Evolutionary conservation across 2,797 vertebrate species (phyloP), one percentile per base, ranked within the genome.

Genomic region (Molossus molossus): DNA sequence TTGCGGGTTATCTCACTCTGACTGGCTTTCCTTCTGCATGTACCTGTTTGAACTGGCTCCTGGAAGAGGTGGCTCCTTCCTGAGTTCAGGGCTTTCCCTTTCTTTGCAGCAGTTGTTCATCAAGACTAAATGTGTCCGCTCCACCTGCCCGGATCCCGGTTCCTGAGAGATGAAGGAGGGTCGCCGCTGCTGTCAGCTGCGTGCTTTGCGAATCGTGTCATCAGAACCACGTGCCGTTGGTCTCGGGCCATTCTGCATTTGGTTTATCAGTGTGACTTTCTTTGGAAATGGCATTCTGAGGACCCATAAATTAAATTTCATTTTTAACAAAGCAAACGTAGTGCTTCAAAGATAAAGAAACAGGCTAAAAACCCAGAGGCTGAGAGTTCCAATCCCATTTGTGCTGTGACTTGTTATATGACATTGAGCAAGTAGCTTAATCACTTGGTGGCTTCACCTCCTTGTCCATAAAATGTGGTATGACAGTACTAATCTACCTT

Each of bases 361-460:
- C 25, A 50, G 93, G 11, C 73, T 92, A 76, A 94, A 94, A 93
- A 58, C n/a, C 33, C 57, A 93, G 60, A 90, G 37, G 53, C 45
- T 50, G 87, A 89, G 73, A 75, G 73, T 92, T 94, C 82, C 60
- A 60, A 27, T 80, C 50, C 50, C 45, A 5, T 83, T 40, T 87
- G 40, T 96, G 81, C 62, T 45, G 60, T 27, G 12, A 80, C 80
- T 89, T 97, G 88, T 90, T 94, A 79, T 27, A 25, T 55, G 88
- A 88, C 62, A 55, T n/a, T 90, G n/a, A 60, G 55, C 73, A 90
- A 92, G 53, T 55, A 92, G 60, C 15, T 62, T 84, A 72, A 37
- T 93, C 27, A 64, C n/a, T 88, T 73, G 21, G n/a, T 83, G 65
- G 23, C 64, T 94, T 95, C 29, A 86, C 70, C 86, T 87, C 15